These are phyloP conservation scores for Oligia strigilis DNA, from an alignment of 2,888 invertebrate species.

Conservation along the genomic window DNA sequence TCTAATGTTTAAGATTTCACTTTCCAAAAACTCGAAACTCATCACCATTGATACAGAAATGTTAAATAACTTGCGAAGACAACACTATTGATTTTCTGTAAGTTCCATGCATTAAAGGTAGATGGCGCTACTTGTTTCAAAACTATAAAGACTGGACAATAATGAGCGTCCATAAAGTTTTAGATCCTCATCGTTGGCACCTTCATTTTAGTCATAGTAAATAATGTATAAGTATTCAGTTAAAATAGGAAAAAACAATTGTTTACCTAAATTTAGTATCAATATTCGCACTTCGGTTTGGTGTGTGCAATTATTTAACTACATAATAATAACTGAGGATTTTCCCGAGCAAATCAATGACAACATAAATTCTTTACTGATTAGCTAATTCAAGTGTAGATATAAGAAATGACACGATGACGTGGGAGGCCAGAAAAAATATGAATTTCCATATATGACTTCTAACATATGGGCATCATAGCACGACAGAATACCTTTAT, in stretches of 20 bases:
- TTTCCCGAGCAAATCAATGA: slow-evolving; percentile 24
- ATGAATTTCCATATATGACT: neutral
- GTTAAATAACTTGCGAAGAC: neutral
- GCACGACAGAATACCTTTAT: neutral
- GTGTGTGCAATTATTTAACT: neutral
- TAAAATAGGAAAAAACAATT: neutral
- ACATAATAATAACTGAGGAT: neutral
- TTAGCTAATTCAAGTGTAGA: slow-evolving; percentile 1
- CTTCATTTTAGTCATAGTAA: neutral
- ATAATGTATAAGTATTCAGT: neutral
- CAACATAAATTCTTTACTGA: slow-evolving; percentile 4
- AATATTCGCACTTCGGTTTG: neutral
- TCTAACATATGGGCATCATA: neutral
- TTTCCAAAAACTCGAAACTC: neutral
- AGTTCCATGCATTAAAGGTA: slow-evolving; percentile 20
- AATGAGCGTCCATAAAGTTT: neutral
- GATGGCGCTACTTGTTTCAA: slow-evolving; percentile 47
- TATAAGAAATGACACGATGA: neutral
- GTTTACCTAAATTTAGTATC: neutral
- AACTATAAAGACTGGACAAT: neutral
- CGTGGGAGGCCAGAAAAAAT: neutral
- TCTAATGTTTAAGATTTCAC: neutral
- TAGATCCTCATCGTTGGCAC: neutral
- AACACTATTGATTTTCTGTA: slow-evolving; percentile 5
- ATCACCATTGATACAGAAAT: neutral